Conservation (phyloP, 2,888 invertebrate genomes). For the Spodoptera picta region DNA sequence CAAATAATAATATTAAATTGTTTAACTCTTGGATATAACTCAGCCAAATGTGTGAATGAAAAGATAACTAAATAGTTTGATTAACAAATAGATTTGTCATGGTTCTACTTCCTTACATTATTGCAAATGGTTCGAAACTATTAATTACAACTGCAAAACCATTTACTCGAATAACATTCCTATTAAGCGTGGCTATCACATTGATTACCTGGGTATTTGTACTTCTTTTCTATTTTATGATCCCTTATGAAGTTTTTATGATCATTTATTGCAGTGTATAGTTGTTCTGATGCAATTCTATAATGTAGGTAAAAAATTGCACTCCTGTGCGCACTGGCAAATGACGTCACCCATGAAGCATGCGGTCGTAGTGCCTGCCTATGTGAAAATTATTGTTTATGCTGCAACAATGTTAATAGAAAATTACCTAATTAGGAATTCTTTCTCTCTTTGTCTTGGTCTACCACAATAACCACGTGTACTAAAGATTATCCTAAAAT, state of each 20-base stretch:
- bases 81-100: too few species aligned
- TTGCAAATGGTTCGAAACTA: too few species aligned
- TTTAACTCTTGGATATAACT: not conserved
- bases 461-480: slow-evolving; percentile 1
- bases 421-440: slow-evolving; percentile 21
- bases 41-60: slow-evolving; percentile 3
- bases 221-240: slow-evolving; percentile 26
- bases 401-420: slow-evolving; percentile 41
- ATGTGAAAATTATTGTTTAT: slow-evolving; percentile 52
- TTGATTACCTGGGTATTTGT: slow-evolving; percentile 19
- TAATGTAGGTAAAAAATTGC: slow-evolving; percentile 65
- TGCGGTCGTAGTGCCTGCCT: slow-evolving; percentile 47
- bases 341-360: slow-evolving; percentile 70
- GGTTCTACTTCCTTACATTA: too few species aligned
- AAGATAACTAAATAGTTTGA: slow-evolving; percentile 1
- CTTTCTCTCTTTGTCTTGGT: not conserved
- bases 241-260: slow-evolving; percentile 34
- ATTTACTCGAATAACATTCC: not conserved
- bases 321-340: slow-evolving; percentile 66
- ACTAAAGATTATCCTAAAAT: slow-evolving; percentile 1
- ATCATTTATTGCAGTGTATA: slow-evolving; percentile 27
- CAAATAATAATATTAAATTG: not conserved
- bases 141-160: too few species aligned
- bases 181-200: slow-evolving; percentile 13
- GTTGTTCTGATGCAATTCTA: slow-evolving; percentile 57